Percentiles rank a stretch among this genome's conserved stretches.
phyloP scores from a whole-genome alignment of 2,888 invertebrate genomes.

The Latrodectus hesperus region DNA sequence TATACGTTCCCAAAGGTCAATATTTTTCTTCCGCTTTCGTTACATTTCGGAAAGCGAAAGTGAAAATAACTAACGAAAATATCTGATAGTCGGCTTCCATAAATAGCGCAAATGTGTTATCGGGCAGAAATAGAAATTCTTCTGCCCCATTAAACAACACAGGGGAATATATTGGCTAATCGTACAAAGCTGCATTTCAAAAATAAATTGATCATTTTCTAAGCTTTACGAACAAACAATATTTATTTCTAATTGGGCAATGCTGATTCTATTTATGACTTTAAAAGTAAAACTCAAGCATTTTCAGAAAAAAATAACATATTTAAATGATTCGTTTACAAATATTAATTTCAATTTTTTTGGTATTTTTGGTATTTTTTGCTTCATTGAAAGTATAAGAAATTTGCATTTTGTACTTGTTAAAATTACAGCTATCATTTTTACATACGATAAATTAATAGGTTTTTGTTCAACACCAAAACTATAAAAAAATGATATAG shows the following conservation, averaged over 20 bases:
- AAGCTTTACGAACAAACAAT: background rate
- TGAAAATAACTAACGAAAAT: conserved; percentile 13
- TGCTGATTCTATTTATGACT: too few species aligned
- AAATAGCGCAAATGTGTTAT: conserved; percentile 44
- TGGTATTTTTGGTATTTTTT: too few species aligned
- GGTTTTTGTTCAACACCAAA: too few species aligned
- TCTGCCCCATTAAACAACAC: conserved; percentile 31
- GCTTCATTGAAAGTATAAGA: too few species aligned
- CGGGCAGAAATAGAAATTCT: conserved; percentile 41
- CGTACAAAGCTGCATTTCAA: background rate
- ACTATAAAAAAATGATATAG: too few species aligned
- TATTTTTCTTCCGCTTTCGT: conserved; percentile 7
- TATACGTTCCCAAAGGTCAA: conserved; percentile 15
- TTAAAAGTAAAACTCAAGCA: too few species aligned
- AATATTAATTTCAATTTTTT: too few species aligned
- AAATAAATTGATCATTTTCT: background rate
- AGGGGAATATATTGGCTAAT: conserved; percentile 26
- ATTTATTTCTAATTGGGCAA: background rate
- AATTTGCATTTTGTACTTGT: too few species aligned
- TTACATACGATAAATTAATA: too few species aligned
- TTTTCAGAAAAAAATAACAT: too few species aligned
- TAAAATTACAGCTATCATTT: too few species aligned
- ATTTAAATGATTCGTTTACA: too few species aligned
- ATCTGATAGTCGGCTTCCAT: conserved; percentile 38
- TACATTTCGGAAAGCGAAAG: conserved; percentile 36